These are phyloP conservation scores for Dreissena rostriformis DNA, from an alignment of 1,140 invertebrate species.

Conservation along the genomic window DNA sequence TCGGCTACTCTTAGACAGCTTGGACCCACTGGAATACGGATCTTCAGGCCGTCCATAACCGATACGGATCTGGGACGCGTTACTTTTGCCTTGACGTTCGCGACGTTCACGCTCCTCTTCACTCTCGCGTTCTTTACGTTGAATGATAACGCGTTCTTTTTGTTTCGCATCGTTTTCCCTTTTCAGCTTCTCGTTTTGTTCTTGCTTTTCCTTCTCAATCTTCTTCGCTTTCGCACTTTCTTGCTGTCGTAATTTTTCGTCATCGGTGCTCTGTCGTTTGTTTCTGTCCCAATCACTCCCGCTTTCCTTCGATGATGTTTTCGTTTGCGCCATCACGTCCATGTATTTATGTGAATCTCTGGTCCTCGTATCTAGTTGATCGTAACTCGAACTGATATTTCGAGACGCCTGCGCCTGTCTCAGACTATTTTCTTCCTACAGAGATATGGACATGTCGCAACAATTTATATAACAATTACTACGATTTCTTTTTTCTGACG, in stretches of 20 bases:
- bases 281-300: slow-evolving; percentile 30
- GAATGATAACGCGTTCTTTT: slow-evolving; percentile 30
- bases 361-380: neutral
- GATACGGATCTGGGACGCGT: slow-evolving; percentile 9
- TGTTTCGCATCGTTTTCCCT: slow-evolving; percentile 24
- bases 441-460: neutral
- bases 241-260: slow-evolving; percentile 18
- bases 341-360: neutral
- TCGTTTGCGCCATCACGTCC: neutral
- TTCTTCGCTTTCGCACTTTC: slow-evolving; percentile 19
- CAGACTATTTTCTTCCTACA: neutral
- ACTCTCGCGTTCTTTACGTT: slow-evolving; percentile 16
- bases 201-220: slow-evolving; percentile 38
- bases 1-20: neutral
- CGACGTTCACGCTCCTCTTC: neutral
- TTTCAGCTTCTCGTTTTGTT: slow-evolving; percentile 7
- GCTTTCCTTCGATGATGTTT: slow-evolving; percentile 10
- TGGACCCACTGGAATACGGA: neutral
- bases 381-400: neutral
- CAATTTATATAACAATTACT: no score
- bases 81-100: neutral
- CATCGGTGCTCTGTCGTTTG: slow-evolving; percentile 1
- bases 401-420: neutral
- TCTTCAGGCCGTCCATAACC: slow-evolving; percentile 10
- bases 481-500: no score